Percentiles rank a stretch among this genome's conserved stretches.
These are phyloP conservation scores for Acanthis flammea DNA, from an alignment of 2,797 vertebrate genomes.

Conservation along the genomic window DNA sequence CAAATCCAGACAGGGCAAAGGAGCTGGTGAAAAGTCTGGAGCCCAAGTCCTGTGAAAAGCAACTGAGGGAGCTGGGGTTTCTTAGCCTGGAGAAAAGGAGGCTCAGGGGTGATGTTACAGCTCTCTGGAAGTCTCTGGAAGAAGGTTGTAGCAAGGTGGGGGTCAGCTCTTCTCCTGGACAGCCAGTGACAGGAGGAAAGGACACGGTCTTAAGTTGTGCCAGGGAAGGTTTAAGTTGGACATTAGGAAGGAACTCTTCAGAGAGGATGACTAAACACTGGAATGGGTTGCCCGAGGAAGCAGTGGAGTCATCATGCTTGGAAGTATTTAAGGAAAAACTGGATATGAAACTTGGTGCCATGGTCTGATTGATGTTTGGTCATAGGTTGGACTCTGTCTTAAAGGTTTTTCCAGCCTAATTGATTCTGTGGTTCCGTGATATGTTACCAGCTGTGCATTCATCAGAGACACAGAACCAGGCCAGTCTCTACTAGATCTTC, in stretches of 20 bases:
- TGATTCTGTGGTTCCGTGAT: not conserved
- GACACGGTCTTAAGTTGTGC: not conserved
- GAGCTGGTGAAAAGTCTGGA: not conserved
- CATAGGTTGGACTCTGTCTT: not conserved
- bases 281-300: not conserved
- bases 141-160: not conserved
- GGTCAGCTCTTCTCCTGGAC: not conserved
- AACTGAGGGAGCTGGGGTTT: not conserved
- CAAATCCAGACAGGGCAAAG: not conserved
- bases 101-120: not conserved
- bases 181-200: not conserved
- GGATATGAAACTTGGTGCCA: not conserved
- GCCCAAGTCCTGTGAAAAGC: not conserved
- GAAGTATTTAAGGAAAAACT: not conserved
- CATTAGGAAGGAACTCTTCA: not conserved
- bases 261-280: not conserved
- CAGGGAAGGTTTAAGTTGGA: not conserved
- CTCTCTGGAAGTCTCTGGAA: not conserved
- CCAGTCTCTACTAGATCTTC: not conserved
- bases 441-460: not conserved
- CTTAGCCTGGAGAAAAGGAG: not conserved
- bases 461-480: not conserved
- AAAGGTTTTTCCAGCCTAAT: not conserved
- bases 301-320: not conserved
- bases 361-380: not conserved